These are phyloP conservation scores for Gnathonemus echidnorhynchus DNA, from an alignment of 2,113 vertebrate species.

Conservation along the genomic window DNA sequence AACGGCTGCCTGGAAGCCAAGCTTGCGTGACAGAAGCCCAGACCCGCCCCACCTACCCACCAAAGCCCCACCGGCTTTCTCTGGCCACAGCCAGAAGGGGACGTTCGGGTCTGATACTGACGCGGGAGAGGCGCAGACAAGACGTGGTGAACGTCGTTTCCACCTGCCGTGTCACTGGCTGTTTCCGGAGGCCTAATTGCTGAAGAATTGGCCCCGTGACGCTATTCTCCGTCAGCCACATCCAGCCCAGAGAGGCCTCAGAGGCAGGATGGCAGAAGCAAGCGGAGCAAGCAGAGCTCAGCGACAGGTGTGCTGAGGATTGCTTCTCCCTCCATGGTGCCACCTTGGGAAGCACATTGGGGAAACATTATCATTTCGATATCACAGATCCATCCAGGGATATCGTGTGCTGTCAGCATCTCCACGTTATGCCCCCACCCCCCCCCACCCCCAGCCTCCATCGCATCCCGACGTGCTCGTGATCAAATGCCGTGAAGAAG, in stretches of 20 bases:
- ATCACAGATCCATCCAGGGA: neutral
- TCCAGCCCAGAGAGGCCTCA: neutral
- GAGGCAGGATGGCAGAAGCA: neutral
- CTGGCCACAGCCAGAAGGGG: slow-evolving; percentile 17
- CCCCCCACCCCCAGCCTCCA: slow-evolving; percentile 40
- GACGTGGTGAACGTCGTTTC: neutral
- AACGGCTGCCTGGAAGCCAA: slow-evolving; percentile 33
- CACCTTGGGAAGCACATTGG: neutral
- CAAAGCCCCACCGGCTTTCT: slow-evolving; percentile 12
- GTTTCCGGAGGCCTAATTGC: neutral
- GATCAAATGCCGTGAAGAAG: slow-evolving; percentile 37
- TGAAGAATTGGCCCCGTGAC: neutral
- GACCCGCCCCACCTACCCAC: neutral
- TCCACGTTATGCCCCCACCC: neutral
- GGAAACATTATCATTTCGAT: neutral
- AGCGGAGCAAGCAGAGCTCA: neutral
- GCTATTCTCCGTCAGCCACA: neutral
- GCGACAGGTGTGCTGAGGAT: slow-evolving; percentile 30
- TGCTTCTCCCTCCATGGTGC: neutral
- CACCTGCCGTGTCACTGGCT: neutral
- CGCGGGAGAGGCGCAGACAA: neutral
- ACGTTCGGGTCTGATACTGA: neutral
- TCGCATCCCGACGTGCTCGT: slow-evolving; percentile 35
- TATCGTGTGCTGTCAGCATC: neutral
- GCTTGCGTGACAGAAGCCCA: slow-evolving; percentile 21